Base-by-base conservation (phyloP, 2,113 vertebrate species). In the Edolisoma coerulescens region DNA sequence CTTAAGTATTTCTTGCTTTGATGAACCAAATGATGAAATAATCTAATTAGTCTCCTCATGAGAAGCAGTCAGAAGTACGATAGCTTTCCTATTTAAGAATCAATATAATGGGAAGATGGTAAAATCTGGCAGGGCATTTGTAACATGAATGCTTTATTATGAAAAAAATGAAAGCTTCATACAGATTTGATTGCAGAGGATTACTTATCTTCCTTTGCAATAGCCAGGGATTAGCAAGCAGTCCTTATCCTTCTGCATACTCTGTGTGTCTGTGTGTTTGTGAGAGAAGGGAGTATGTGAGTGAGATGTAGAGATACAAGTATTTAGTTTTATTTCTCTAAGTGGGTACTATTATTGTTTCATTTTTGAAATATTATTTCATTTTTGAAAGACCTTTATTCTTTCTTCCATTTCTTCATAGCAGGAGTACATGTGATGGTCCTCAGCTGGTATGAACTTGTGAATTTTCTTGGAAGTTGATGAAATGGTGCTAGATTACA, bases 11-110 rank as follows among this genome's bases (percentile, higher is more conserved):
- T 98, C 97, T 95, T 97, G 95, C 92, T 97, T 96, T 96, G 96
- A 97, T 97, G 95, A 97, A 94, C 95, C 96, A 98, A 96, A 97
- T 93, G 91, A 98, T 97, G 90, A 95, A 96, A 97, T 97, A 97
- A 98, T 97, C 89, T 95, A 97, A 97, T 97, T 98, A 97, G 91
- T 96, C 73, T 92, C 76, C 85, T 93, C 81, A 94, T 93, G 95
- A 97, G 96, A 87, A 97, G 91, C 87, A 95, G 96, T 95, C 92
- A 96, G 87, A 94, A 96, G 73, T 96, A 93, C 77, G 93, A 95
- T 87, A 91, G 85, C 53, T 95, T 94, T 87, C 89, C 92, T 94
- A 90, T 91, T 96, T 97, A 96, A 91, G 90, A 96, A 91, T 95
- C 97, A 96, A 91, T 96, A 95, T 96, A 93, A 89, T 95, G 61